Base-by-base conservation (phyloP, 2,888 invertebrate species). In the Zygothrica quintamaculata region DNA sequence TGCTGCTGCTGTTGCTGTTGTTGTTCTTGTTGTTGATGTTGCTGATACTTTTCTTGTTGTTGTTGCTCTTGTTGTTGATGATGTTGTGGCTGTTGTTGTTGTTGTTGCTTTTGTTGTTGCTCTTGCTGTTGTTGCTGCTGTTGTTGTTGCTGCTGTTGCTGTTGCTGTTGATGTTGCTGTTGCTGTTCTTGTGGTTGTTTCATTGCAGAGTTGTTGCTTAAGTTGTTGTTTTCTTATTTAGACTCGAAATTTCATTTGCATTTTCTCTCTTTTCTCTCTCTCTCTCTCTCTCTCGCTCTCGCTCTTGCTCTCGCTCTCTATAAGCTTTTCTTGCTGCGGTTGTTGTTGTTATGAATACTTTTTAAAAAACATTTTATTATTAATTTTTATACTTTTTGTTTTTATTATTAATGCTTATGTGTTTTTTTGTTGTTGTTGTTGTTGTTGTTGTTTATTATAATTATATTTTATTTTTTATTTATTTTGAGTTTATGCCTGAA, bases 401-500 rank as follows among this genome's bases (percentile, higher is more conserved):
- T 59, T 65, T 73, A 66, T 60, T 71, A 52, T 75, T 65, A 26
- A 64, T 34, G 48, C 73, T 18, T 55, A n/a, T n/a, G n/a, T n/a
- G n/a, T n/a, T n/a, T n/a, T n/a, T n/a, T n/a, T n/a, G n/a, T n/a
- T n/a, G n/a, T n/a, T n/a, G n/a, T n/a, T n/a, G 31, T 48, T 11
- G 56, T 56, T 48, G 7, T 48, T 48, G 16, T 43, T 47, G 26
- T 40, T 43, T 42, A 43, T 55, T 26, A 46, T 48, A 26, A 31
- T 29, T 11, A 46, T 46, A 33, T 58, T 34, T 50, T 57, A 57
- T 53, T 68, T 67, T 66, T 70, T 58, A 87, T 81, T 64, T 85
- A 64, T 81, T 85, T 71, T 64, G 69, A 82, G 84, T 81, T 86
- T 84, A 76, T 88, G 81, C 88, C 86, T 85, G 79, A 33, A 67